Base-by-base conservation (phyloP, 2,113 vertebrate genomes). In the Carollia perspicillata region DNA sequence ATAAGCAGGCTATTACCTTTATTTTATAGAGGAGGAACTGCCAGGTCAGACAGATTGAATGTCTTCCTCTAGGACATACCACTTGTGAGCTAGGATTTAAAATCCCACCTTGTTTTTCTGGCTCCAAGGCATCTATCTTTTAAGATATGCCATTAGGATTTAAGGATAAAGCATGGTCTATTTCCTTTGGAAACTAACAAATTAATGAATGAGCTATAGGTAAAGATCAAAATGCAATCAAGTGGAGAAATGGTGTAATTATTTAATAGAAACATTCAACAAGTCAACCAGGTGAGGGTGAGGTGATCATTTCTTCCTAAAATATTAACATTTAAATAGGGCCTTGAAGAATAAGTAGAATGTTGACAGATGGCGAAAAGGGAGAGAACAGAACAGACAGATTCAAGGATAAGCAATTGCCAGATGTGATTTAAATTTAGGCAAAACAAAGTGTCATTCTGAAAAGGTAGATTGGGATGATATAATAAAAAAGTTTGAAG, bases 1-100 rank as follows among this genome's bases (percentile, higher is more conserved):
- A 92, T n/a, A 90, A 13, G 17, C 37, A 86, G 14, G 33, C 33
- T 49, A 47, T 74, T 81, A 58, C 4, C 11, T 40, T 80, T 11
- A 87, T 74, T 75, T 90, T 79, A 84, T 2, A 91, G 74, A 85
- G 44, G 44, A 94, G 66, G 55, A 94, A 81, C 89, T 63, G 23
- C 30, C 68, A 23, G 9, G 17, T 63, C 47, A 68, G 42, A 81
- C 3, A 55, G 10, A 49, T 6, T n/a, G 40, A 94, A 42, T 42
- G 44, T 22, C 20, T 90, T 83, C 2, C 49, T 77, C 13, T 74
- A 30, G 33, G 33, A 55, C 20, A 42, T 23, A 33, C 37, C 8
- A 42, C 5, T 80, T 71, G 18, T 65, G 30, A 96, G 51, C 20
- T 75, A 68, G 16, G 40, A 81, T 69, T 66, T 18, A 58, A 63